phyloP scores from a whole-genome alignment of 2,797 vertebrate species.

The Sebastolobus alascanus region DNA sequence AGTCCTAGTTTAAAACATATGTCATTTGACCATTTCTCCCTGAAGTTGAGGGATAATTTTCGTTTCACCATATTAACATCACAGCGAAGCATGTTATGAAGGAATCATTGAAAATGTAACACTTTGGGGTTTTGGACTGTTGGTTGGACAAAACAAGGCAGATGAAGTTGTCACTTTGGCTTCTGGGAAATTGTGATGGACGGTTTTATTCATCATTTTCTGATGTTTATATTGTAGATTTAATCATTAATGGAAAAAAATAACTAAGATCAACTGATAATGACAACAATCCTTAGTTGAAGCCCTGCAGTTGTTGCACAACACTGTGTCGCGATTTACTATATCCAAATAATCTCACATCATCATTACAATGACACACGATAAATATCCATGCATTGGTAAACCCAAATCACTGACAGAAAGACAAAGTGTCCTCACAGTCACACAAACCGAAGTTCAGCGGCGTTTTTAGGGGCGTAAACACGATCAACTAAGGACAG shows the following conservation, averaged over 20 bases:
- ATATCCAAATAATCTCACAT: background rate
- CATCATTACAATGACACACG: background rate
- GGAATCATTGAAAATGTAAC: background rate
- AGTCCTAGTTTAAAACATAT: too few species aligned
- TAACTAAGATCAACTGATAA: background rate
- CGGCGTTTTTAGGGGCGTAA: constrained; percentile 1
- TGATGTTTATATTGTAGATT: background rate
- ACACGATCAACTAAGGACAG: constrained; percentile 23
- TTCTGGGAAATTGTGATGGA: background rate
- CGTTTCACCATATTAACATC: too few species aligned
- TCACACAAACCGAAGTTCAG: constrained; percentile 13
- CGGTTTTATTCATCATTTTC: background rate
- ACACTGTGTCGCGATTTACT: background rate
- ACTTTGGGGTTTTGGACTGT: background rate
- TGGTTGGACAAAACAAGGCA: background rate
- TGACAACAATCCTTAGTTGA: background rate
- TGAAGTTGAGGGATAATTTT: too few species aligned
- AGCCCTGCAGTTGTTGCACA: background rate
- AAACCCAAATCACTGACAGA: constrained; percentile 8
- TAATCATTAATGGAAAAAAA: background rate
- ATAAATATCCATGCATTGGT: background rate
- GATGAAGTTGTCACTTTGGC: background rate
- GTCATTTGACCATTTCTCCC: too few species aligned
- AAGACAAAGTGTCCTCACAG: background rate
- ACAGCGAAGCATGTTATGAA: too few species aligned